Base-by-base conservation (phyloP, 2,113 vertebrate species). In the Triplophysa dalaica region DNA sequence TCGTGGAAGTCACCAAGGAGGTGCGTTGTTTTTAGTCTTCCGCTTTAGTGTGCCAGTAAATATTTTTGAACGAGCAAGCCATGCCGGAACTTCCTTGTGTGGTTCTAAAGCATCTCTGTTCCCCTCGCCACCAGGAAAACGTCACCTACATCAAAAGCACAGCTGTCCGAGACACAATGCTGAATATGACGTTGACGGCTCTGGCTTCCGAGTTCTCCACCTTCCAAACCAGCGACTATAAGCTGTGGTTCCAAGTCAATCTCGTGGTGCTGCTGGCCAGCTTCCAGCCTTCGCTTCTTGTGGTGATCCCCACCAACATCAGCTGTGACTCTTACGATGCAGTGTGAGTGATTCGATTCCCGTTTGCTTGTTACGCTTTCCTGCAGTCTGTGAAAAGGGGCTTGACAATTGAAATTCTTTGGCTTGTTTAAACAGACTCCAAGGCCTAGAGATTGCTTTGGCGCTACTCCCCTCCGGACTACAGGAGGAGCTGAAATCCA, bases 181-280 rank as follows among this genome's bases (percentile, higher is more conserved):
- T 82, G 33, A 82, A 87, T 80, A 29, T 86, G 82, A 89, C 88
- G 22, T 75, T 87, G 70, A 80, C 68, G 33, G 77, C 72, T 61
- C 85, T 89, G 66, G 84, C 64, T 63, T 75, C 78, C 6, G 16
- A 63, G 77, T 83, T 88, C 33, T 56, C 54, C n/a, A 11, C 9
- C 45, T 89, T 86, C 80, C 24, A 70, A 43, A 17, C 81, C 2
- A 19, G 64, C 43, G 82, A 86, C 63, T 89, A 76, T 58, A 0
- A 56, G 48, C 64, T 76, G 85, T 89, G 85, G 88, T 88, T 88
- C 77, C 84, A 85, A 77, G 14, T 41, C 58, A 68, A 85, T 56
- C 87, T 89, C 50, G 29, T 24, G 62, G 52, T 87, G 29, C 72
- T 88, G 52, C 69, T 87, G 80, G 70, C 85, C 8, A 86, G 79